Percentiles rank a stretch among this genome's conserved stretches.
These are phyloP conservation scores for Epinephelus cyanopodus DNA, from an alignment of 2,113 vertebrate species.

Conservation along the genomic window DNA sequence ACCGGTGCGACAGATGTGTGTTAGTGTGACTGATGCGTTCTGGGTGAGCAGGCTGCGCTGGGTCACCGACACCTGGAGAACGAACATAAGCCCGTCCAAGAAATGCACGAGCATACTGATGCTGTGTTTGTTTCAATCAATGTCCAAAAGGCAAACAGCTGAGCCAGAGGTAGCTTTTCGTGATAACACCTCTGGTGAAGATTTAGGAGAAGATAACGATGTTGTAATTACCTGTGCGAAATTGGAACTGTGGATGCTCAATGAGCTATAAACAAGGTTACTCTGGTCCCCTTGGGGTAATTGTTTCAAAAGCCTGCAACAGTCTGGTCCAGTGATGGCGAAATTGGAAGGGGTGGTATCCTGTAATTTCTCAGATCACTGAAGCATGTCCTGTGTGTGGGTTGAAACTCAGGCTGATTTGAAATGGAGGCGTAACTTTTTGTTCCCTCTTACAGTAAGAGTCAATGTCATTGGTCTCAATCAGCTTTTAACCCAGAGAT, in stretches of 20 bases:
- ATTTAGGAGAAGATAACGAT: conserved; percentile 71
- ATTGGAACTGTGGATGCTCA: conserved; percentile 77
- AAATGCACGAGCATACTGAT: conserved; percentile 54
- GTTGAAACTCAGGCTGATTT: conserved; percentile 72
- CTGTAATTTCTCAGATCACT: conserved; percentile 82
- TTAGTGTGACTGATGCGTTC: conserved; percentile 79
- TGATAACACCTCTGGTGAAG: conserved; percentile 58
- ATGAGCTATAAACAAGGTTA: conserved; percentile 82
- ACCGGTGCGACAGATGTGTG: conserved; percentile 72
- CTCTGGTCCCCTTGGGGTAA: conserved; percentile 76
- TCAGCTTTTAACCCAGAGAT: conserved; percentile 63
- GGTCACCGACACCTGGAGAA: conserved; percentile 75
- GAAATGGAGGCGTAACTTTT: conserved; percentile 79
- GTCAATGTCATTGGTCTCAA: conserved; percentile 69
- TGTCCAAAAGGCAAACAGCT: conserved; percentile 50
- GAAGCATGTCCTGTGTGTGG: conserved; percentile 75
- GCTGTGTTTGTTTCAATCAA: conserved; percentile 63
- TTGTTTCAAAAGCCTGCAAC: conserved; percentile 77
- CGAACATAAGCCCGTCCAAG: conserved; percentile 57
- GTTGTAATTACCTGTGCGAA: conserved; percentile 77
- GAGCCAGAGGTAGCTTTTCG: conserved; percentile 63
- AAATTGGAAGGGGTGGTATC: conserved; percentile 80
- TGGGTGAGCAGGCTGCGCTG: conserved; percentile 63
- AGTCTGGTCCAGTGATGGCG: conserved; percentile 72
- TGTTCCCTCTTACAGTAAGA: conserved; percentile 67